Percentiles rank a stretch among this genome's conserved stretches.
Conservation (phyloP, 92 coral and sea anemone genomes). For the Heteractis magnifica region DNA sequence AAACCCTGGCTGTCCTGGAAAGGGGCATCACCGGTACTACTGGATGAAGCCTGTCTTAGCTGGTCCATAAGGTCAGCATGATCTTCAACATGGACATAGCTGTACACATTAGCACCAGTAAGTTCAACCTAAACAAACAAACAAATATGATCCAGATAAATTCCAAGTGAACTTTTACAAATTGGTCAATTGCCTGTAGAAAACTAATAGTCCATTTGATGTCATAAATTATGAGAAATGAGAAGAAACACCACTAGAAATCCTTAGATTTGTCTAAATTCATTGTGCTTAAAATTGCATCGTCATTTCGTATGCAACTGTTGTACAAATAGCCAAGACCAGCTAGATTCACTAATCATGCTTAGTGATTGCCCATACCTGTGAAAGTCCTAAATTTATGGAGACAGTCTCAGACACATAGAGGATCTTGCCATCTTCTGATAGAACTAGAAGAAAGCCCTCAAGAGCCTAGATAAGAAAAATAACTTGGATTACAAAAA, state of each 20-base stretch:
- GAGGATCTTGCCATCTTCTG: constrained; percentile 77
- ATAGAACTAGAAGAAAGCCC: constrained; percentile 81
- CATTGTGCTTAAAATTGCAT: too few relatives aligned
- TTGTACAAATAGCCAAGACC: too few relatives aligned
- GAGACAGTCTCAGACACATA: constrained; percentile 88
- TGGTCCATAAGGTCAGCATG: constrained; percentile 48
- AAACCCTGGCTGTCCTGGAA: constrained; percentile 37
- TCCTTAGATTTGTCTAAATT: too few relatives aligned
- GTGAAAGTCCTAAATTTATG: constrained; percentile 84
- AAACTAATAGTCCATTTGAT: too few relatives aligned
- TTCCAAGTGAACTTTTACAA: neutral
- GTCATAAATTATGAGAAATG: too few relatives aligned
- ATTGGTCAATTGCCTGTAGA: too few relatives aligned
- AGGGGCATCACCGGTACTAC: neutral
- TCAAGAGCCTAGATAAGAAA: constrained; percentile 72
- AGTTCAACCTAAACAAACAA: constrained; percentile 64
- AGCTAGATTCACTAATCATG: too few relatives aligned
- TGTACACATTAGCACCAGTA: constrained; percentile 69
- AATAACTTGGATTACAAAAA: neutral
- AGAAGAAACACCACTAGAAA: too few relatives aligned
- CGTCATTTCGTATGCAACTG: too few relatives aligned
- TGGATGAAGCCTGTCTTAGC: constrained; percentile 13
- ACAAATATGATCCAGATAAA: neutral
- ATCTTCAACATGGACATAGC: constrained; percentile 77
- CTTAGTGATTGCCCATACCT: constrained; percentile 19